These are phyloP conservation scores for Oxyruncus cristatus DNA, from an alignment of 2,113 vertebrate species.

Conservation along the genomic window DNA sequence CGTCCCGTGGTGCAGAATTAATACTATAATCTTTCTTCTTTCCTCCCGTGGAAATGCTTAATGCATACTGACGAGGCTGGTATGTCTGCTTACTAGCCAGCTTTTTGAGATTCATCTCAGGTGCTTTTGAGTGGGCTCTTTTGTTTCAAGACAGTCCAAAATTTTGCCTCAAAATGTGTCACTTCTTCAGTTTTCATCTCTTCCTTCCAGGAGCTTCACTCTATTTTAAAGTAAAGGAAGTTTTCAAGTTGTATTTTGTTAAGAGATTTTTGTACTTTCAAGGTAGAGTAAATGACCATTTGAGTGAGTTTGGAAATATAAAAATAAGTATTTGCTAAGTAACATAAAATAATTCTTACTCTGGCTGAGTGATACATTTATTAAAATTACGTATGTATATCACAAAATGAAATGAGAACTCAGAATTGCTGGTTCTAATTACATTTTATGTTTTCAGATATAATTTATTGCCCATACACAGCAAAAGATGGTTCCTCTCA, in stretches of 20 bases:
- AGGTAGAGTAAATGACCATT: neutral
- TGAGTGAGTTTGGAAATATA: neutral
- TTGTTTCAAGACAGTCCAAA: neutral
- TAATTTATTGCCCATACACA: neutral
- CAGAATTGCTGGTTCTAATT: neutral
- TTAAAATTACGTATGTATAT: neutral
- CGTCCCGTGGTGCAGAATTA: neutral
- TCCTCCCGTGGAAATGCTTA: neutral
- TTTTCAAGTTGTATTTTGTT: neutral
- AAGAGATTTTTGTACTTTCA: neutral
- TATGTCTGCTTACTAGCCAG: neutral
- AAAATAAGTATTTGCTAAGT: neutral
- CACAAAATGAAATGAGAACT: neutral
- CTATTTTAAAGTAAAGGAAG: neutral
- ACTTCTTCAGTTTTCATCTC: neutral
- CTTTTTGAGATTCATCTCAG: neutral
- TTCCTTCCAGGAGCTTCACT: neutral
- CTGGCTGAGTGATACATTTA: neutral
- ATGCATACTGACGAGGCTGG: neutral
- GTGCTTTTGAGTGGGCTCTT: neutral
- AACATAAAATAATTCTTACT: neutral
- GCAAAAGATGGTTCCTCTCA: neutral
- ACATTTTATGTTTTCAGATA: neutral
- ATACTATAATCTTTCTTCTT: neutral
- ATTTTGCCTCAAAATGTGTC: neutral